Percentiles rank a stretch among this genome's conserved stretches.
phyloP scores from a whole-genome alignment of 2,797 vertebrate species.

The Phataginus tricuspis region DNA sequence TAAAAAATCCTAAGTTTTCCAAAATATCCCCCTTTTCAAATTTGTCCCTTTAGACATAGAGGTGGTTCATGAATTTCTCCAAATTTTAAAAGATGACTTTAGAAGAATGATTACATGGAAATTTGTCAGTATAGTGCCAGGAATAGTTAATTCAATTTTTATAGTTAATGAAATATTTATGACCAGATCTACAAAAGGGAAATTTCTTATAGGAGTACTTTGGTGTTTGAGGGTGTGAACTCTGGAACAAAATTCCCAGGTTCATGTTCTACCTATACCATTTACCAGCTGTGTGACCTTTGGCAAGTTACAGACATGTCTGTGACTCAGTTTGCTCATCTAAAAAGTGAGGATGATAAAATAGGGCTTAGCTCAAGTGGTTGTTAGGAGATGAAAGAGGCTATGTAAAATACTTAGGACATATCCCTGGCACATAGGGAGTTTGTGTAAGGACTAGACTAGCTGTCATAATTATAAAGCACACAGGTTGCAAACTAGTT shows the following conservation, averaged over 20 bases:
- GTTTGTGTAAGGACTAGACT: neutral
- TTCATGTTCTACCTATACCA: neutral
- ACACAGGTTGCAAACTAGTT: neutral
- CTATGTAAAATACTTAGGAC: neutral
- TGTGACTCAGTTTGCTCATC: neutral
- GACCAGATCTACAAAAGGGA: neutral
- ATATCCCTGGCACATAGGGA: neutral
- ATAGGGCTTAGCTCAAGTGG: neutral
- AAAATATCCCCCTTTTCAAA: neutral
- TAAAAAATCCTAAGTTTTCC: neutral
- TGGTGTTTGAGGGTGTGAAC: neutral
- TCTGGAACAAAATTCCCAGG: neutral
- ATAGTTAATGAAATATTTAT: neutral
- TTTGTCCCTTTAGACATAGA: neutral
- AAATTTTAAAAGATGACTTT: neutral
- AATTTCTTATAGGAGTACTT: neutral
- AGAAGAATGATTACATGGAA: neutral
- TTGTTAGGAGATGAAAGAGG: neutral
- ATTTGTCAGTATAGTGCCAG: neutral
- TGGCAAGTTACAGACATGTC: neutral
- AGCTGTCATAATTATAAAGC: neutral
- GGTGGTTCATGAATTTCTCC: neutral
- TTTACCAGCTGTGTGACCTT: neutral
- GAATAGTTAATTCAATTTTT: neutral
- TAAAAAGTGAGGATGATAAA: neutral